Percentiles rank a stretch among this genome's conserved stretches.
Conservation (phyloP, 2,888 invertebrate genomes). For the Acheta domesticus region DNA sequence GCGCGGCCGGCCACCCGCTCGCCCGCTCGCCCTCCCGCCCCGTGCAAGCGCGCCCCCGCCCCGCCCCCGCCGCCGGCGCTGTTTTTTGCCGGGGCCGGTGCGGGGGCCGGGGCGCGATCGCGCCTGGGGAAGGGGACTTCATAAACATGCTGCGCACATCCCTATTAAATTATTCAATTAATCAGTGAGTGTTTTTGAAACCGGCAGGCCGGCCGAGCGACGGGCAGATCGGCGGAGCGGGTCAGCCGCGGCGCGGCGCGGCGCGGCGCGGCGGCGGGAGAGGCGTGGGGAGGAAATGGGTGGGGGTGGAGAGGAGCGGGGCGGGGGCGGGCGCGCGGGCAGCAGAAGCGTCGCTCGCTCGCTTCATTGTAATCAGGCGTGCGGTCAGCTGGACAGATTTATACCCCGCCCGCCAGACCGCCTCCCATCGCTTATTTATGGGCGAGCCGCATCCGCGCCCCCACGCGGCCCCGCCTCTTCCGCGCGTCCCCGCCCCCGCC, state of each 20-base stretch:
- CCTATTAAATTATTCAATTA: slow-evolving; percentile 7
- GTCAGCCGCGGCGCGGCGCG: background rate
- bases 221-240: background rate
- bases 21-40: too few species aligned
- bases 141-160: slow-evolving; percentile 9
- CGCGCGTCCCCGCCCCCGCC: background rate
- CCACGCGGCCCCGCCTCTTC: background rate
- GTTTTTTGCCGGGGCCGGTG: background rate
- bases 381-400: slow-evolving; percentile 18
- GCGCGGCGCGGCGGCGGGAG: background rate
- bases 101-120: background rate
- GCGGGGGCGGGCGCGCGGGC: too few species aligned
- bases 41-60: background rate
- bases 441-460: background rate
- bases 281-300: background rate
- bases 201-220: background rate
- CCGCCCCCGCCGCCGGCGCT: background rate
- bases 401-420: background rate
- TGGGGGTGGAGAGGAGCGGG: background rate
- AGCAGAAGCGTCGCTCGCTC: background rate
- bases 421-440: slow-evolving; percentile 9
- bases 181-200: slow-evolving; percentile 18
- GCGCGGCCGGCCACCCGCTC: background rate
- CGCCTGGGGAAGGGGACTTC: background rate
- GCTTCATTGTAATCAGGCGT: slow-evolving; percentile 18